Evolutionary conservation across 2,888 invertebrate species (phyloP), one percentile per base, ranked within the genome.

Genomic region (Nomada ferruginata): DNA sequence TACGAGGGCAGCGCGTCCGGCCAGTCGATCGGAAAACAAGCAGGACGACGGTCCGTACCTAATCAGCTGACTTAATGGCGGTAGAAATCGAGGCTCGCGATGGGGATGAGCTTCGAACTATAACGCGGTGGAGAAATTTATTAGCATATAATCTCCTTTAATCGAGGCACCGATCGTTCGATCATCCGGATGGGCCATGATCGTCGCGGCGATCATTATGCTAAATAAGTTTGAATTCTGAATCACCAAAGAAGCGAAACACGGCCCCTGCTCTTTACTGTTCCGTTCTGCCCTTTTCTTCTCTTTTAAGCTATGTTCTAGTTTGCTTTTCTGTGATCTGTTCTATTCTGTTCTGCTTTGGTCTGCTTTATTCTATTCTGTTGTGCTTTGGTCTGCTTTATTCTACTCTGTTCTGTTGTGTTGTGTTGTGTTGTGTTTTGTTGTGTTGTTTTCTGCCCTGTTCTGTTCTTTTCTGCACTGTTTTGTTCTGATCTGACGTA

Each of bases 91-190:
- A 55, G 76, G 60, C 50, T n/a, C 57, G 66, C 64, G 60, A 52
- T 36, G 13, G 68, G 23, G 76, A 53, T 29, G 79, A 64, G 26
- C 60, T 18, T 50, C 47, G 69, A 36, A 50, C 47, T 20, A 26
- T 36, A 36, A 29, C 50, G 29, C 29, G n/a, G 69, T 60, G 60
- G 65, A 68, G 52, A 83, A 78, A 85, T 85, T 85, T 85, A 85
- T 85, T 85, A 85, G 82, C 85, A 85, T 85, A 85, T 85, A 83
- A 85, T 85, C 85, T 79, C 77, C 76, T 83, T 80, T 85, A 85
- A 85, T 85, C 82, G 85, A 82, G 69, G 73, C 71, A 79, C 82
- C 79, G 79, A 26, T 57, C 71, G 73, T 72, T 82, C 61, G 82
- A 82, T 76, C 57, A 82, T 84, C 81, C 36, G 66, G 73, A 63